Percentiles rank a stretch among this genome's conserved stretches.
These are phyloP conservation scores for Cremastinae sp. DNA, from an alignment of 2,888 invertebrate genomes.

Conservation along the genomic window DNA sequence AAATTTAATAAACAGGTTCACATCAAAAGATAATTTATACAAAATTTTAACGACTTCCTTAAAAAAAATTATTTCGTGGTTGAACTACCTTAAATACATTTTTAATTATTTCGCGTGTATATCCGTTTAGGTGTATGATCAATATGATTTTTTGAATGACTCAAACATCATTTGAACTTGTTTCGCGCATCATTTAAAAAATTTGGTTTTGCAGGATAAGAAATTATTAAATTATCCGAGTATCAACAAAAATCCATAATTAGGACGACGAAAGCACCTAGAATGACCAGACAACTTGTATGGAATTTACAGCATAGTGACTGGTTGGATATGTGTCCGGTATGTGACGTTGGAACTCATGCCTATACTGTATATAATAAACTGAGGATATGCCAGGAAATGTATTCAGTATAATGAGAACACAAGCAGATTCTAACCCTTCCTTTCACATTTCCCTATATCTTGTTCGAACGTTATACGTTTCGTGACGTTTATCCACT, in stretches of 20 bases:
- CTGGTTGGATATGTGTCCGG: slow-evolving; percentile 21
- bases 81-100: no score
- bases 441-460: neutral
- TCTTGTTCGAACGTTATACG: neutral
- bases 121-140: no score
- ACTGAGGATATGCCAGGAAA: neutral
- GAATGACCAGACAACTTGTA: slow-evolving; percentile 7
- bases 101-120: no score
- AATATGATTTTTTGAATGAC: no score
- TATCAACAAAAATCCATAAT: slow-evolving; percentile 1
- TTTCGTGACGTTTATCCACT: neutral
- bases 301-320: slow-evolving; percentile 5
- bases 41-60: no score
- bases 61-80: no score
- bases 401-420: slow-evolving; percentile 12
- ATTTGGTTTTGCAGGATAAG: no score
- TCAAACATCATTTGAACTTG: no score
- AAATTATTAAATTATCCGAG: no score
- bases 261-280: neutral
- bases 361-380: slow-evolving; percentile 9
- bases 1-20: no score
- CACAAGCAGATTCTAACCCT: neutral
- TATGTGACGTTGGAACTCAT: slow-evolving; percentile 22
- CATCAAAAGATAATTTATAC: no score
- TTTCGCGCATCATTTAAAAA: no score